Evolutionary conservation across 2,888 invertebrate genomes (phyloP).

Genomic region (Allygus modestus): DNA sequence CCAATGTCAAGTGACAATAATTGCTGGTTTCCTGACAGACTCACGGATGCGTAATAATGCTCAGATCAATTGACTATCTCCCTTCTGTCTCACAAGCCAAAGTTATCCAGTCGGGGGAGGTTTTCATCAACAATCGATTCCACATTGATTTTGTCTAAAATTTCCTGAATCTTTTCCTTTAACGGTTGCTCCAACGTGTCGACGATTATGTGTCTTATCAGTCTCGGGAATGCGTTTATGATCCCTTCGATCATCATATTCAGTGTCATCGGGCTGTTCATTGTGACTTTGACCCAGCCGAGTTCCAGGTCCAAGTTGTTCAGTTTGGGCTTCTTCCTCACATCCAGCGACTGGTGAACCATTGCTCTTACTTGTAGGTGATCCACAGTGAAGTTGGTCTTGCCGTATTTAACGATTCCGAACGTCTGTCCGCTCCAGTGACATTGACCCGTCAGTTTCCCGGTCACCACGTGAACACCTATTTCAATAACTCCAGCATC

Average conservation of each 20-base stretch:
- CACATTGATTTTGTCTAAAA: conserved; percentile 84
- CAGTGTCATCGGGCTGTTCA: conserved; percentile 88
- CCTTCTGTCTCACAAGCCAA: conserved; percentile 70
- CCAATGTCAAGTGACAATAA: conserved; percentile 40
- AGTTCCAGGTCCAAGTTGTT: conserved; percentile 87
- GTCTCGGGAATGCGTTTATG: conserved; percentile 89
- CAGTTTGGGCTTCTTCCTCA: conserved; percentile 84
- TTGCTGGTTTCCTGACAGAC: conserved; percentile 41
- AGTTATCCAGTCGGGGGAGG: conserved; percentile 81
- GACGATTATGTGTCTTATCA: conserved; percentile 91
- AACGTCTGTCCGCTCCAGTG: conserved; percentile 87
- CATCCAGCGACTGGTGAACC: conserved; percentile 87
- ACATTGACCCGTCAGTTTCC: conserved; percentile 85
- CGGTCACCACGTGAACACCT: conserved; percentile 87
- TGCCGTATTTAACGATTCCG: conserved; percentile 82
- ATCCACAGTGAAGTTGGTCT: conserved; percentile 87
- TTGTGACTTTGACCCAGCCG: conserved; percentile 87
- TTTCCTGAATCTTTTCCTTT: conserved; percentile 84
- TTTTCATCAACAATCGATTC: conserved; percentile 85
- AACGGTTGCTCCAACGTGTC: conserved; percentile 89
- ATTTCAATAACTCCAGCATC: conserved; percentile 83
- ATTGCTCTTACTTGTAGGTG: conserved; percentile 82
- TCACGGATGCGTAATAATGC: not conserved
- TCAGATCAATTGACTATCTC: conserved; percentile 40
- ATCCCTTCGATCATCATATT: conserved; percentile 89